Conservation (phyloP, 2,888 invertebrate genomes). For the Enoplolaimus lenunculus region DNA sequence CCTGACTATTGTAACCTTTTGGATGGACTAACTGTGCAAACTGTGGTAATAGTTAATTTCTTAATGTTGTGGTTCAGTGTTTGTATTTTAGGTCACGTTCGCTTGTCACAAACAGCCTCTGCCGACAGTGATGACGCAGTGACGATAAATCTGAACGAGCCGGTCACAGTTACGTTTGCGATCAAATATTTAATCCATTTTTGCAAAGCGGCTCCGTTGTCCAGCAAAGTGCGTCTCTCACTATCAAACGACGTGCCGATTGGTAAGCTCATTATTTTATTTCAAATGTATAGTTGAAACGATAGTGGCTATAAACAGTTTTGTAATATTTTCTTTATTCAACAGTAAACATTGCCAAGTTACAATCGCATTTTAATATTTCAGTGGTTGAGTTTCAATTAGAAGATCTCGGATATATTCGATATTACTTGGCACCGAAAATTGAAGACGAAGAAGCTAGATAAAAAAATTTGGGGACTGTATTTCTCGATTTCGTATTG, state of each 20-base stretch:
- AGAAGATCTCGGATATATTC: constrained; percentile 64
- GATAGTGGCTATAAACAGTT: no score
- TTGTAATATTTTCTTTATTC: no score
- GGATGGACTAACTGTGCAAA: no score
- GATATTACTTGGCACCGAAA: constrained; percentile 95
- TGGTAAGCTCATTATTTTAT: constrained; percentile 36
- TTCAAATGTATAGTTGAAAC: no score
- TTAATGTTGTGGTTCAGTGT: no score
- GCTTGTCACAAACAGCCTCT: constrained; percentile 76
- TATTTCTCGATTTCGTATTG: no score
- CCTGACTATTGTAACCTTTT: no score
- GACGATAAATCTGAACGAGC: constrained; percentile 88
- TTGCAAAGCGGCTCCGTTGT: constrained; percentile 87
- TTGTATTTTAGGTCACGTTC: constrained; percentile 49
- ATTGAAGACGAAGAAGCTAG: constrained; percentile 80
- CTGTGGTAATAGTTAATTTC: no score
- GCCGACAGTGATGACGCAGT: constrained; percentile 90
- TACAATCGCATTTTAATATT: no score
- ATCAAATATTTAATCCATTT: constrained; percentile 77
- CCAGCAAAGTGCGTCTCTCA: constrained; percentile 60
- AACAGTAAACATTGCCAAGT: no score
- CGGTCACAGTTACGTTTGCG: constrained; percentile 88
- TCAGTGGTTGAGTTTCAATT: constrained; percentile 78
- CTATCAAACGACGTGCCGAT: constrained; percentile 92
- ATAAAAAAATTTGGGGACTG: not conserved